These are phyloP conservation scores for Acanthis flammea DNA, from an alignment of 2,797 vertebrate species.

Conservation along the genomic window DNA sequence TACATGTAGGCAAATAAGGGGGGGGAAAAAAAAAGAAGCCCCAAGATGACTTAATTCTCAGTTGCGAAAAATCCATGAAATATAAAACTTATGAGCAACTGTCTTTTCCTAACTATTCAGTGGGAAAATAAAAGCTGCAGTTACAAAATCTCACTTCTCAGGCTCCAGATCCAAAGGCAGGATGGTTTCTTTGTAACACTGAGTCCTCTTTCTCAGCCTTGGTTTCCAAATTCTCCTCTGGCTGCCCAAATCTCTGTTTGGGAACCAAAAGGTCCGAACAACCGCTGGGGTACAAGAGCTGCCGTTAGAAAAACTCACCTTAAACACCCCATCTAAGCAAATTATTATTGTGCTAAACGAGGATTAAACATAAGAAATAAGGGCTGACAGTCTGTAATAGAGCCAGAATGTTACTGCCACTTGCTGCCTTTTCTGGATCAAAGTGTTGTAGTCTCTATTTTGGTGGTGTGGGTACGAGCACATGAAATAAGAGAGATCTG, in stretches of 20 bases:
- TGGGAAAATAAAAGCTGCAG: not conserved
- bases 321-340: not conserved
- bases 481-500: not conserved
- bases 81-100: not conserved
- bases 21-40: not conserved
- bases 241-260: not conserved
- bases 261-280: not conserved
- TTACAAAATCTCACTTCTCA: not conserved
- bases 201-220: not conserved
- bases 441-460: not conserved
- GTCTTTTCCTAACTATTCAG: not conserved
- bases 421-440: not conserved
- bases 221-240: not conserved
- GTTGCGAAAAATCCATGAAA: not conserved
- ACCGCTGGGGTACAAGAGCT: not conserved
- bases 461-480: accelerated
- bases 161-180: not conserved
- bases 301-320: not conserved
- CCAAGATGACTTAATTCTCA: not conserved
- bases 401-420: not conserved
- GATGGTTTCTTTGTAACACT: not conserved
- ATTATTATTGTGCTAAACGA: not conserved
- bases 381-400: not conserved
- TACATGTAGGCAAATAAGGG: not conserved
- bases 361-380: not conserved